Evolutionary conservation across 2,888 invertebrate species (phyloP), one percentile per base, ranked within the genome.

Genomic region (Clanis bilineata): DNA sequence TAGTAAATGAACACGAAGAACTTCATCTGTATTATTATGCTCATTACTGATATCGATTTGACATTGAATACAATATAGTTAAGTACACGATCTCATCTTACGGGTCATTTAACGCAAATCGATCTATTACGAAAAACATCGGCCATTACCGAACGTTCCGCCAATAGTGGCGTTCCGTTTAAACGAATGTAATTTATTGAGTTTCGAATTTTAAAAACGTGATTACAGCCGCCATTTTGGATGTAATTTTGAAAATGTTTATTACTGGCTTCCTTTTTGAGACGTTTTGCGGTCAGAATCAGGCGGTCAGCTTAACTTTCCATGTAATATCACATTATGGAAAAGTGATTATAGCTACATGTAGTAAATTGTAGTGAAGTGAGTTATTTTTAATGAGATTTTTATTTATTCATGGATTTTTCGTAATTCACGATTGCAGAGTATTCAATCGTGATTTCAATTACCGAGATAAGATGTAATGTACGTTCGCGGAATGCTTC

Each of bases 101-200:
- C 77, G 88, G 85, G 74, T 76, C 86, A 88, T 90, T 90, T 88
- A 90, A 90, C 86, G 83, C 88, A 88, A 90, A 90, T 90, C 88
- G 88, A 86, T 87, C 85, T 85, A 87, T 87, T 86, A 88, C 82
- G 74, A 79, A 77, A 79, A 83, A 80, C 79, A 74, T 69, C 72
- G 75, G 77, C 74, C 74, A 86, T 89, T 88, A 88, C 83, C 66
- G 67, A 72, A 63, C 74, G 72, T 62, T 68, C 79, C 71, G 68
- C 87, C 88, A 87, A 89, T 88, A 82, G 76, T 64, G 77, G 73
- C 67, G 71, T 74, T 68, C 73, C 82, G 71, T 84, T 83, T 84
- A 83, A 81, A 83, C 78, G 77, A 77, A 78, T 70, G 82, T 87
- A 87, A 88, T 86, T 86, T 86, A 86, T 89, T 83, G 84, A 83